These are phyloP conservation scores for Mystacornis crossleyi DNA, from an alignment of 2,113 vertebrate genomes.

Conservation along the genomic window DNA sequence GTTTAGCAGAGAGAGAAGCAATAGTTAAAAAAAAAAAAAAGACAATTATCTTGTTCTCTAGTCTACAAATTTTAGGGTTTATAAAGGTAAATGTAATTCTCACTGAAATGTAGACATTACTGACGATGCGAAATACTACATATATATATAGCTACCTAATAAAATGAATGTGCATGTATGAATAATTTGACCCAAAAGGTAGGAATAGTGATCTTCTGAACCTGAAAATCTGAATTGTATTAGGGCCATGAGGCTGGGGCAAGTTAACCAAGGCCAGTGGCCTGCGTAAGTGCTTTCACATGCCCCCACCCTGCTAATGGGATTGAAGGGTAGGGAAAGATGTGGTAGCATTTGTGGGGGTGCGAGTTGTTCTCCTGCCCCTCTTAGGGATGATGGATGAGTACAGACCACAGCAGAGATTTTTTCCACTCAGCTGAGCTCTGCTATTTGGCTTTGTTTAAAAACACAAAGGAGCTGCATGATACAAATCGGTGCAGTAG, in stretches of 20 bases:
- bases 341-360: background rate
- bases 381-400: background rate
- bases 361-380: background rate
- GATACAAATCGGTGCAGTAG: background rate
- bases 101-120: background rate
- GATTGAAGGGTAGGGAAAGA: background rate
- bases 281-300: background rate
- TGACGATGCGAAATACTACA: background rate
- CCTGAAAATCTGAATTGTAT: background rate
- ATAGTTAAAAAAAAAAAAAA: background rate
- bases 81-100: background rate
- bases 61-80: background rate
- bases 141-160: background rate
- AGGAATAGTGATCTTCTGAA: background rate
- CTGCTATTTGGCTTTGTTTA: background rate
- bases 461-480: background rate
- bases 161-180: background rate
- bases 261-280: background rate
- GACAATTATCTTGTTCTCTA: background rate
- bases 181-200: background rate
- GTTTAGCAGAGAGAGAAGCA: background rate
- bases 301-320: rapidly evolving
- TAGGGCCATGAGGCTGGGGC: background rate
- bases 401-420: background rate
- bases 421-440: background rate